These are phyloP conservation scores for Hypanus sabinus DNA, from an alignment of 2,113 vertebrate genomes.

Conservation along the genomic window DNA sequence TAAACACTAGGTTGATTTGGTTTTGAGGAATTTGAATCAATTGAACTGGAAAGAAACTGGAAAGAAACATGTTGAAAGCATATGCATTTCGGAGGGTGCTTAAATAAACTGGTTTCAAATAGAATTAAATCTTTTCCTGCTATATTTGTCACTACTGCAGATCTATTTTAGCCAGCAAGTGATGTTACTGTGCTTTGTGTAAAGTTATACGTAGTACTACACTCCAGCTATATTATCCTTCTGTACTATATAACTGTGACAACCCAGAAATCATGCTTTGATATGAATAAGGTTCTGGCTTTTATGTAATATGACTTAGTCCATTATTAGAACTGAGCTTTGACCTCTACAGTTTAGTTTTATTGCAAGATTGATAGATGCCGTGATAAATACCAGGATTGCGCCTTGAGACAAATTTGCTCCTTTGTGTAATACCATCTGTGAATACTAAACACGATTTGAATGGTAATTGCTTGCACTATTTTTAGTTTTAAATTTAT, in stretches of 20 bases:
- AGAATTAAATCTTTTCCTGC: not conserved
- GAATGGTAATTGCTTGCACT: not conserved
- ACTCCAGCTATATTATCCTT: not conserved
- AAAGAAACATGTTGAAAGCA: not conserved
- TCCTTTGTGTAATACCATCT: not conserved
- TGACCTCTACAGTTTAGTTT: not conserved
- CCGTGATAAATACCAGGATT: not conserved
- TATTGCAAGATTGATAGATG: not conserved
- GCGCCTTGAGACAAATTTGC: not conserved
- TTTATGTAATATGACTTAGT: constrained; percentile 2
- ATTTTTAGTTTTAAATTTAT: not conserved
- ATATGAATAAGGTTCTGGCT: not conserved
- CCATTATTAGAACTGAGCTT: not conserved
- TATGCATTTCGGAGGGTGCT: constrained; percentile 7
- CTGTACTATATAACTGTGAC: not conserved
- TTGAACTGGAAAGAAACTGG: constrained; percentile 1
- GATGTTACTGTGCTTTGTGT: not conserved
- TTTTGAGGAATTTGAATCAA: constrained; percentile 22
- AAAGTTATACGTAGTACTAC: not conserved
- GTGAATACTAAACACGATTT: not conserved
- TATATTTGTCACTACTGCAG: not conserved
- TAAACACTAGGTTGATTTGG: constrained; percentile 7
- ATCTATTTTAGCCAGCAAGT: not conserved
- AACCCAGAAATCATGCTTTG: not conserved
- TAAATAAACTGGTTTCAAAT: constrained; percentile 16